These are phyloP conservation scores for Macaca mulatta DNA, from an alignment of 2,113 vertebrate species.

Conservation along the genomic window DNA sequence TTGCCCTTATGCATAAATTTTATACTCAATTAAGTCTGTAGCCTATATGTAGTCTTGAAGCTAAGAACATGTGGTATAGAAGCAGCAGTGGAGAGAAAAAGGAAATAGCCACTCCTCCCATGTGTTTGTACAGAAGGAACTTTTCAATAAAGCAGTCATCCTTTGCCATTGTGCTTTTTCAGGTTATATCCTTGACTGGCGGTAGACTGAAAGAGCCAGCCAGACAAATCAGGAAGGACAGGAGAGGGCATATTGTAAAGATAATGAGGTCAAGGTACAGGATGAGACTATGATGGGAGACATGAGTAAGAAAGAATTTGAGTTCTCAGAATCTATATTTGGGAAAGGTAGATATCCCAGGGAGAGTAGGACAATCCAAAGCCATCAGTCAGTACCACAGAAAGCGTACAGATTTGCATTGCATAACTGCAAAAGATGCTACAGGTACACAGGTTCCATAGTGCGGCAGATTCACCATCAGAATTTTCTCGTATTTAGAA, in stretches of 20 bases:
- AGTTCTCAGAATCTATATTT: background rate
- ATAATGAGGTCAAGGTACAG: background rate
- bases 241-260: background rate
- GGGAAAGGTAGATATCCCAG: background rate
- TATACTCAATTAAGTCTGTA: background rate
- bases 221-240: background rate
- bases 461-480: background rate
- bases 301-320: background rate
- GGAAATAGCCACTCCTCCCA: background rate
- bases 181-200: background rate
- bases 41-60: background rate
- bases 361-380: background rate
- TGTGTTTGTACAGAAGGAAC: background rate
- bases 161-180: background rate
- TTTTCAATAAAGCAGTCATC: background rate
- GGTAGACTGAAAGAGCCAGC: background rate
- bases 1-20: background rate
- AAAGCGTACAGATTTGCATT: background rate
- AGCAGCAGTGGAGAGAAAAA: background rate
- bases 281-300: background rate
- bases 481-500: background rate
- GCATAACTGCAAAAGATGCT: background rate
- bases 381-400: background rate
- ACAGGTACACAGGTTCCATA: accelerated
- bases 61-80: background rate